A percentile compares a stretch with the other conserved stretches of the same genome.
These are phyloP conservation scores for Prosopocoilus inquinatus DNA, from an alignment of 2,888 invertebrate genomes.

Conservation along the genomic window DNA sequence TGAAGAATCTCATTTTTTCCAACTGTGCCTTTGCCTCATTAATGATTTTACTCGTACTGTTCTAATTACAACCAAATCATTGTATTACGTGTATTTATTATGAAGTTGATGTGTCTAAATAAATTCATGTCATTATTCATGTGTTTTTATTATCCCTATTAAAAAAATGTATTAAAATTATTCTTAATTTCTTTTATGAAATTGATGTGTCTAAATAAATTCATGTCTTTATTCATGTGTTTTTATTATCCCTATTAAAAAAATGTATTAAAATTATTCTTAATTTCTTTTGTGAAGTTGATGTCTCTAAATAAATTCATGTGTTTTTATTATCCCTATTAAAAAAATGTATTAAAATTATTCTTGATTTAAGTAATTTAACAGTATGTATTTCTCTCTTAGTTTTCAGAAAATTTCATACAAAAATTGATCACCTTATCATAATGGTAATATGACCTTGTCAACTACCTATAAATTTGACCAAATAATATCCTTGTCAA, in stretches of 20 bases:
- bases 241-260: background rate
- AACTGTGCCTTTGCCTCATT: constrained; percentile 50
- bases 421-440: too few species aligned
- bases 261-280: too few species aligned
- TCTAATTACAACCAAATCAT: constrained; percentile 41
- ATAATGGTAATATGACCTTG: too few species aligned
- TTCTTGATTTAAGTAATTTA: too few species aligned
- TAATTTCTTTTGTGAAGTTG: constrained; percentile 45
- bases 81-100: constrained; percentile 46
- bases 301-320: constrained; percentile 36
- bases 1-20: constrained; percentile 45
- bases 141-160: background rate
- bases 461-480: too few species aligned
- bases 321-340: background rate
- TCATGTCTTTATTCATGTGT: constrained; percentile 16
- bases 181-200: too few species aligned
- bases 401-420: too few species aligned
- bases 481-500: too few species aligned
- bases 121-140: constrained; percentile 23
- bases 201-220: constrained; percentile 40
- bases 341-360: too few species aligned
- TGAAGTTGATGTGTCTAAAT: constrained; percentile 42
- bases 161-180: too few species aligned
- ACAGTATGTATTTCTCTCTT: too few species aligned
- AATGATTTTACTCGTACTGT: constrained; percentile 38